Evolutionary conservation across 2,113 vertebrate genomes (phyloP), one percentile per base, ranked within the genome.

Genomic region (Pantherophis guttatus): DNA sequence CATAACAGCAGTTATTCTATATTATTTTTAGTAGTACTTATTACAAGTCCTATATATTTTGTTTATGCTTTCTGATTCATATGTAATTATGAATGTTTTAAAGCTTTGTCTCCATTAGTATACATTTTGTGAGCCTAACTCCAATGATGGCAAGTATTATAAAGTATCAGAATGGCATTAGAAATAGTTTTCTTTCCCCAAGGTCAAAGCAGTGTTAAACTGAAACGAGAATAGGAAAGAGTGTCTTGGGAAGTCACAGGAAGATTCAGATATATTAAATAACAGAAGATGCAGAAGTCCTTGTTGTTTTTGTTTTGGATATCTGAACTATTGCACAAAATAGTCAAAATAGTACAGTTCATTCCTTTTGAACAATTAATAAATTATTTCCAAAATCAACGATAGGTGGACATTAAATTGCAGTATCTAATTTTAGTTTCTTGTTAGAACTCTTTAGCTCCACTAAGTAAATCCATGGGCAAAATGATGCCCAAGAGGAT

Each of bases 221-320:
- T 92, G 89, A 26, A 89, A 91, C 87, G 57, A 88, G 95, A 97
- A 96, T 94, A 90, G 54, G 96, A 85, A 91, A 95, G 95, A 97
- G 95, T 97, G 97, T 94, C 92, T 95, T 95, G 95, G 97, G 97
- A 97, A 96, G 97, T 97, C 97, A 98, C 91, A 90, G 94, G 58
- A 94, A 70, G 87, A 95, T 97, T 96, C 90, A 92, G 93, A 94
- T 97, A 95, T 94, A 95, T 96, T 94, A 96, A 92, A 96, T 92
- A 94, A 91, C 93, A 94, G 95, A 94, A 97, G 96, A 94, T 96
- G 93, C 92, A 94, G 92, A 94, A 96, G 97, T 97, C 88, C 94
- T 94, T 97, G 94, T 58, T 95, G 93, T 96, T 94, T 89, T n/a
- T 48, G 7, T 92, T 48, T 62, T 75, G 39, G 59, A 11, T n/a